phyloP scores from a whole-genome alignment of 2,113 vertebrate genomes.

The Gasterosteus aculeatus region DNA sequence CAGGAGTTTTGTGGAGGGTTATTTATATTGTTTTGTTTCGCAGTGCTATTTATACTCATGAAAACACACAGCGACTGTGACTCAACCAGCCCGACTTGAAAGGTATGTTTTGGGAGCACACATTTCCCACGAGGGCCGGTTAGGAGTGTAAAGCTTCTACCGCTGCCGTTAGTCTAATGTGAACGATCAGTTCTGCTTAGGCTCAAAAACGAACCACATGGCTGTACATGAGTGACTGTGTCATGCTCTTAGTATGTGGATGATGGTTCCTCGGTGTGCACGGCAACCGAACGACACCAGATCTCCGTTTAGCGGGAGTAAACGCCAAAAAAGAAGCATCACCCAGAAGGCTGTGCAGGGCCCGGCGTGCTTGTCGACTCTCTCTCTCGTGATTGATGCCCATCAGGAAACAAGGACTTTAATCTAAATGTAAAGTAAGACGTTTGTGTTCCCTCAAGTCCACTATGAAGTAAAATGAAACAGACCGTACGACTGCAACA shows the following conservation, averaged over 20 bases:
- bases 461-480: slow-evolving; percentile 3
- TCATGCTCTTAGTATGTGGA: neutral
- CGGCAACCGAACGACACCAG: neutral
- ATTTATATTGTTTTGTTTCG: slow-evolving; percentile 17
- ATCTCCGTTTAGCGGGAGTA: neutral
- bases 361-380: neutral
- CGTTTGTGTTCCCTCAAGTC: neutral
- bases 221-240: neutral
- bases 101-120: slow-evolving; percentile 55
- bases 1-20: slow-evolving; percentile 11
- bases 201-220: neutral
- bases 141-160: slow-evolving; percentile 8
- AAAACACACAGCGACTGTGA: slow-evolving; percentile 58
- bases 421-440: slow-evolving; percentile 39
- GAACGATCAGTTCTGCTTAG: slow-evolving; percentile 4
- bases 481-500: neutral
- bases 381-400: neutral
- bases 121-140: slow-evolving; percentile 51
- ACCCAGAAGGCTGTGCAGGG: neutral
- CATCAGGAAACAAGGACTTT: neutral
- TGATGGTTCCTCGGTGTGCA: neutral
- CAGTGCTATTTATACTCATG: slow-evolving; percentile 66
- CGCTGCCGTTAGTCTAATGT: slow-evolving; percentile 5
- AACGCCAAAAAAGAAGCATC: neutral
- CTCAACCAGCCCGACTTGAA: slow-evolving; percentile 72